Base-by-base conservation (phyloP, 2,797 vertebrate genomes). In the Falco novaeseelandiae region DNA sequence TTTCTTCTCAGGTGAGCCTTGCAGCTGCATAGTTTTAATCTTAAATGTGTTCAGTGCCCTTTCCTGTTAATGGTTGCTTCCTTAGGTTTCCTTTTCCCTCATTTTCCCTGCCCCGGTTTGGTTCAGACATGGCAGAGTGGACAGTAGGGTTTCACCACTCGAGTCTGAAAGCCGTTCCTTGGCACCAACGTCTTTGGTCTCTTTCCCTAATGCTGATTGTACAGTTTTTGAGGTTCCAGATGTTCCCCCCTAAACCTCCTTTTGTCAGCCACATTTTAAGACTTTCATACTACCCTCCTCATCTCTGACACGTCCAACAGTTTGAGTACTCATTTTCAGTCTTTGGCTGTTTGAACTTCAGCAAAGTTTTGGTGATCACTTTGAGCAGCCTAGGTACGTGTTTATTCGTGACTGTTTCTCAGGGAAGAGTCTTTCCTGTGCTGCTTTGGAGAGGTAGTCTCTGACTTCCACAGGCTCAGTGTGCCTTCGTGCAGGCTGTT, bases 181-280 rank as follows among this genome's bases (percentile, higher is more conserved):
- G 13, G 46, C 19, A 34, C 29, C 25, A 11, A 12, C 4, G 0
- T 30, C 42, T 79, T 55, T 23, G 26, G 6, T 58, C 32, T 72
- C n/a, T 26, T 66, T 32, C 29, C 19, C n/a, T 36, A 40, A 26
- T 40, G 51, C 27, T 63, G 36, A 0, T 38, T 74, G 32, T 32
- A 29, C 8, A 23, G 20, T 32, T 46, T 21, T 12, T 83, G 66
- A 63, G 13, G 34, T 38, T 79, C 38, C 46, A 46, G 49, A 9
- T 54, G 21, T 59, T 70, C 32, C 32, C 12, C 55, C 12, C 30
- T 46, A 4, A 6, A 29, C 5, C 14, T 77, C 36, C 48, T 58
- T 67, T 34, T n/a, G 15, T 70, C n/a, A 63, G 20, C 30, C 38
- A 6, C 0, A 0, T 72, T 52, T 32, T 3, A 57, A 67, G 32